Evolutionary conservation across 2,113 vertebrate genomes (phyloP).

Genomic region (Ranitomeya imitator): DNA sequence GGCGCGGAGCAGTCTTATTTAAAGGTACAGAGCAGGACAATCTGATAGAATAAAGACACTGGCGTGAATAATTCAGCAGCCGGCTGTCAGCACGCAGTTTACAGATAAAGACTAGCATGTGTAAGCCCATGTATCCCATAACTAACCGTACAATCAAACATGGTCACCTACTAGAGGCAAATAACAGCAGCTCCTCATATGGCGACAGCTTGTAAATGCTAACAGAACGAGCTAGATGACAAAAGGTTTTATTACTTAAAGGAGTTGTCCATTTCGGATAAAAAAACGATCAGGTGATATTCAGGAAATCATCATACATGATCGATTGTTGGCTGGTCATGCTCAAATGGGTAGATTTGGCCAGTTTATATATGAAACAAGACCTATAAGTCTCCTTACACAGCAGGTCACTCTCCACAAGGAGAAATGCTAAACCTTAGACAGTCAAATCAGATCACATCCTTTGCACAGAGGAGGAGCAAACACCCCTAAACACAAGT

Average conservation of each 20-base stretch:
- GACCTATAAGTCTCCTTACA: too few species aligned
- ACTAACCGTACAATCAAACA: constrained; percentile 16
- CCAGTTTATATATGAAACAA: too few species aligned
- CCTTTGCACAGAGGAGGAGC: too few species aligned
- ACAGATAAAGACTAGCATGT: constrained; percentile 33
- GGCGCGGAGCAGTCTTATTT: not conserved
- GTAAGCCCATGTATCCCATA: constrained; percentile 27
- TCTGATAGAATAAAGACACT: not conserved
- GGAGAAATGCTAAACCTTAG: too few species aligned
- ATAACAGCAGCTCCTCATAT: not conserved
- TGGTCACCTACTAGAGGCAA: not conserved
- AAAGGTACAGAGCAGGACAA: not conserved
- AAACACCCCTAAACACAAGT: too few species aligned
- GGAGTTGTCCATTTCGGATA: not conserved
- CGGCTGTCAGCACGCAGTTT: constrained; percentile 32
- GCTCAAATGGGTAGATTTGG: too few species aligned
- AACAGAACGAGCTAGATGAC: not conserved
- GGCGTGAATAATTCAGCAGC: constrained; percentile 42
- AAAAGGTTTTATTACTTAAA: not conserved
- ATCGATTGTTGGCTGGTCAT: too few species aligned
- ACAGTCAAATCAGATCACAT: too few species aligned
- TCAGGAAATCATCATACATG: too few species aligned
- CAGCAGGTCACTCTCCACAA: too few species aligned
- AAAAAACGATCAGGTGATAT: not conserved
- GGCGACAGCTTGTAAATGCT: not conserved